Conservation (phyloP, 2,113 vertebrate genomes). For the Phaetusa simplex region DNA sequence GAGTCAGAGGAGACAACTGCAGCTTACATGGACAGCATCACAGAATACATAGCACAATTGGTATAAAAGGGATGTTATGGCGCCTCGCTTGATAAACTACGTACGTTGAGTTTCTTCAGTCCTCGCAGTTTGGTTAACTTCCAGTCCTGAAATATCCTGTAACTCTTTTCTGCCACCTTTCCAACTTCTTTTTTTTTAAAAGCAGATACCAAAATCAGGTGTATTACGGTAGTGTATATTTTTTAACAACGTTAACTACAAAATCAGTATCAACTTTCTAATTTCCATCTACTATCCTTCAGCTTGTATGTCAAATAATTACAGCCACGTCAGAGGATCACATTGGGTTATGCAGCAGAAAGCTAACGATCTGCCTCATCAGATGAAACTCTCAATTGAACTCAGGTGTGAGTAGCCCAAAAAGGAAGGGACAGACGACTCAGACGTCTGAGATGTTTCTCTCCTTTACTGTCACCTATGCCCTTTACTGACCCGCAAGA, state of each 20-base stretch:
- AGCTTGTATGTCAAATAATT: background rate
- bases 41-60: background rate
- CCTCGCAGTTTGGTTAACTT: background rate
- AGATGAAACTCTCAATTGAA: background rate
- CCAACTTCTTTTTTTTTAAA: background rate
- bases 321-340: background rate
- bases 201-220: background rate
- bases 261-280: background rate
- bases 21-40: background rate
- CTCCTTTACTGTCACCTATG: background rate
- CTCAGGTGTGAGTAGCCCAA: background rate
- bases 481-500: background rate
- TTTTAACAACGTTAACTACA: background rate
- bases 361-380: background rate
- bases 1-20: background rate
- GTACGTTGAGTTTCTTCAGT: background rate
- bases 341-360: background rate
- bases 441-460: background rate
- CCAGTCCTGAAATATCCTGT: background rate
- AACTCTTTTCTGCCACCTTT: background rate
- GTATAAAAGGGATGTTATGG: background rate
- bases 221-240: background rate
- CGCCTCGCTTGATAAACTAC: background rate
- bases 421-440: background rate
- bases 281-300: background rate